These are phyloP conservation scores for Ostrea edulis DNA, from an alignment of 1,140 invertebrate species.

Conservation along the genomic window DNA sequence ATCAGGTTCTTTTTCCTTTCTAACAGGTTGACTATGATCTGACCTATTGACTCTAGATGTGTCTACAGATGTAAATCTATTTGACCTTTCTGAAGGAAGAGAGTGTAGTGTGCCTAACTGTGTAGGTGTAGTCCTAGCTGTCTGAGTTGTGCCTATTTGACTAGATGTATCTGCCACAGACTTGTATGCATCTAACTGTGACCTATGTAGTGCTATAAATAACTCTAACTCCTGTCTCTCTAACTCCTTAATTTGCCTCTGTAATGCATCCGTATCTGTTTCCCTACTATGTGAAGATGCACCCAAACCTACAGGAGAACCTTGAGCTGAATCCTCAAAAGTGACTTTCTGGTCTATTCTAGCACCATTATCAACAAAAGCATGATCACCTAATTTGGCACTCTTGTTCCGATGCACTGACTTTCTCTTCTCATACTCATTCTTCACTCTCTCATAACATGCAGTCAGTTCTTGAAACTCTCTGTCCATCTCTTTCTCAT, in stretches of 20 bases:
- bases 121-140: conserved; percentile 9
- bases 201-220: not conserved
- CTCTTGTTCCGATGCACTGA: not conserved
- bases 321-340: conserved; percentile 1
- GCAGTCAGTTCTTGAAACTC: conserved; percentile 5
- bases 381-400: not conserved
- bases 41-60: not conserved
- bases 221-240: not conserved
- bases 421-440: conserved; percentile 11
- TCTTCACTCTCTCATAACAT: conserved; percentile 9
- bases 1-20: conserved; percentile 58
- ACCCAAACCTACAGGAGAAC: conserved; percentile 7
- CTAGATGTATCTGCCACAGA: not conserved
- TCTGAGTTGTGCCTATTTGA: not conserved
- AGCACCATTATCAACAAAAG: not conserved
- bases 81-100: not conserved
- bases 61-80: conserved; percentile 5
- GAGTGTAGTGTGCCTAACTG: not conserved
- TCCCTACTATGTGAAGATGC: not conserved
- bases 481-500: conserved; percentile 4
- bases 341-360: not conserved
- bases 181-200: conserved; percentile 12
- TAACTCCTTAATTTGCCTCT: conserved; percentile 7
- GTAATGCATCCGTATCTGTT: not conserved
- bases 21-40: not conserved